Conservation (phyloP, 2,797 vertebrate genomes). For the Sebastes hubbsi region DNA sequence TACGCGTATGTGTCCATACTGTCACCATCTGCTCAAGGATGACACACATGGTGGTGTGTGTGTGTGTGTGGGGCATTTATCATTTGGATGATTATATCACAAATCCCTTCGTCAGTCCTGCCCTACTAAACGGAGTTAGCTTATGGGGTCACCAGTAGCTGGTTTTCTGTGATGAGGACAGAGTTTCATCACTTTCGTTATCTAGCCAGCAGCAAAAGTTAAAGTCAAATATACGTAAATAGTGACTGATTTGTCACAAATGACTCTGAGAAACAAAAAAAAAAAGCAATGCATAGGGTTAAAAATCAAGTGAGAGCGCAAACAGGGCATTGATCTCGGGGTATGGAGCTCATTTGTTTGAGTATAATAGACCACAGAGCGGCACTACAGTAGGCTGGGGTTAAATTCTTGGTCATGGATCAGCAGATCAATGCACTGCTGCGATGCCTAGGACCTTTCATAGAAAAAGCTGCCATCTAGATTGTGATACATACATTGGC, state of each 20-base stretch:
- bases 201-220: background rate
- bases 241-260: background rate
- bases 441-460: background rate
- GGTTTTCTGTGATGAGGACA: background rate
- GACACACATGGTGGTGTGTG: background rate
- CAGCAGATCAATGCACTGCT: slow-evolving; percentile 3
- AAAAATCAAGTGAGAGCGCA: background rate
- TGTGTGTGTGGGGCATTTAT: background rate
- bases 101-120: slow-evolving; percentile 49
- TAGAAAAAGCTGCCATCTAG: slow-evolving; percentile 27
- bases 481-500: slow-evolving; percentile 34
- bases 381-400: background rate
- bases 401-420: slow-evolving; percentile 35
- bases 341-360: background rate
- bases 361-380: background rate
- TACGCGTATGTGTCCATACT: background rate
- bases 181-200: background rate
- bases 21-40: slow-evolving; percentile 15
- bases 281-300: background rate
- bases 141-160: background rate
- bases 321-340: background rate
- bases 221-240: background rate
- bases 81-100: slow-evolving; percentile 36
- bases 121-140: background rate
- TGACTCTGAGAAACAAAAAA: background rate